These are phyloP conservation scores for Erpobdella octoculata DNA, from an alignment of 2,888 invertebrate species.

Conservation along the genomic window DNA sequence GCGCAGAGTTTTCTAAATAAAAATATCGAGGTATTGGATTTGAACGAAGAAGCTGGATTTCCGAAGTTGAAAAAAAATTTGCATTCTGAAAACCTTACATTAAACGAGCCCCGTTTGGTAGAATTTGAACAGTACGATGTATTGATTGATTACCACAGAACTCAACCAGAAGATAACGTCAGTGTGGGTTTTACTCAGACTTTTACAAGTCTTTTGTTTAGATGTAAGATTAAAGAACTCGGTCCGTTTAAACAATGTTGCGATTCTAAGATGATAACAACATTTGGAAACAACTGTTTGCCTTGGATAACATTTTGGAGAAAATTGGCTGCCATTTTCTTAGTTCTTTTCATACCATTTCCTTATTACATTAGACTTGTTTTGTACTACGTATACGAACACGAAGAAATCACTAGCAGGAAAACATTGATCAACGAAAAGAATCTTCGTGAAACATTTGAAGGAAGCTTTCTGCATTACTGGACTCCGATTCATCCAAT, in stretches of 20 bases:
- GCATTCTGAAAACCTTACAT: not conserved
- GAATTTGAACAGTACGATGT: constrained; percentile 35
- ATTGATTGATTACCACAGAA: constrained; percentile 35
- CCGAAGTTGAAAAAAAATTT: constrained; percentile 19
- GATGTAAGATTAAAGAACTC: constrained; percentile 45
- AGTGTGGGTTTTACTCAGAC: constrained; percentile 34
- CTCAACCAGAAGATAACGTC: constrained; percentile 37
- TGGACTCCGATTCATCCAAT: constrained; percentile 46
- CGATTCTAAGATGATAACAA: constrained; percentile 29
- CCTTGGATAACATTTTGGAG: constrained; percentile 37
- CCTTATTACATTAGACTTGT: constrained; percentile 46
- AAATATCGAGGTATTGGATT: constrained; percentile 8
- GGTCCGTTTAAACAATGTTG: constrained; percentile 47
- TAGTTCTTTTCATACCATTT: constrained; percentile 43
- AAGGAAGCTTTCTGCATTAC: constrained; percentile 44
- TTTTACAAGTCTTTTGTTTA: constrained; percentile 36
- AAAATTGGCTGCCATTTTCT: constrained; percentile 40
- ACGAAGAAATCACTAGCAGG: constrained; percentile 41
- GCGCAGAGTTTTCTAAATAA: not conserved
- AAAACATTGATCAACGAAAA: constrained; percentile 36
- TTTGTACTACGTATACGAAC: constrained; percentile 47
- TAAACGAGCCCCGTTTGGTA: constrained; percentile 24
- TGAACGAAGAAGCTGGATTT: constrained; percentile 17
- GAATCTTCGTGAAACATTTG: constrained; percentile 38
- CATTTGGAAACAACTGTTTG: constrained; percentile 1